Percentiles rank a stretch among this genome's conserved stretches.
Evolutionary conservation across 2,797 vertebrate species (phyloP).

Genomic region (Lophotriccus pileatus): DNA sequence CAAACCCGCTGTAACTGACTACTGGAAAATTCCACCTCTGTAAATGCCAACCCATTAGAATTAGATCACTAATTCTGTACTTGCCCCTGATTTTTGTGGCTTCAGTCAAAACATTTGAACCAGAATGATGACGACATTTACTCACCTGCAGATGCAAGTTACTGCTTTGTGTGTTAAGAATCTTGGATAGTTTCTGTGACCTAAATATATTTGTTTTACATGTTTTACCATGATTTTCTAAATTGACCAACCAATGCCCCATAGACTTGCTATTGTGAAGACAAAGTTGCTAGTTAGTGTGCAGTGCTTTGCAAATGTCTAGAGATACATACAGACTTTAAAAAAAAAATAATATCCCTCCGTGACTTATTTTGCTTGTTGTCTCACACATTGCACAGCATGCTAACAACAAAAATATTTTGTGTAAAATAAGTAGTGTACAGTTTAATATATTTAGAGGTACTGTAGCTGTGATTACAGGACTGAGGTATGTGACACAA

Average conservation of each 20-base stretch:
- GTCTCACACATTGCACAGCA: not conserved
- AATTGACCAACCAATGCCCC: not conserved
- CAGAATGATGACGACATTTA: not conserved
- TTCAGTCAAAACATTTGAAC: not conserved
- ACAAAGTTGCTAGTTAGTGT: accelerated
- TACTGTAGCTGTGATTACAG: not conserved
- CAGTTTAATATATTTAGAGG: not conserved
- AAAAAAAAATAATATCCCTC: not conserved
- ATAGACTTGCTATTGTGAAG: accelerated
- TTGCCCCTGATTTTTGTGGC: not conserved
- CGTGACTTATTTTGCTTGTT: not conserved
- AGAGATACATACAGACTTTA: not conserved
- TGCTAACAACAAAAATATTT: not conserved
- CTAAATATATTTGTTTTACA: not conserved
- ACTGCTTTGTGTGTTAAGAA: not conserved
- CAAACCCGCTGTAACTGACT: not conserved
- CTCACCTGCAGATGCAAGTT: accelerated
- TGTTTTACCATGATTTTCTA: not conserved
- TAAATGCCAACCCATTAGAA: not conserved
- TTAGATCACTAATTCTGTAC: not conserved
- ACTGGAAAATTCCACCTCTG: not conserved
- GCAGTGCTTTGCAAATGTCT: not conserved
- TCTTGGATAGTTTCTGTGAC: not conserved
- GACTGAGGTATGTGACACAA: not conserved
- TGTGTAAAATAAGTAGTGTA: not conserved